Evolutionary conservation across 2,888 invertebrate species (phyloP), one percentile per base, ranked within the genome.

Genomic region (Ethmia dodecea): DNA sequence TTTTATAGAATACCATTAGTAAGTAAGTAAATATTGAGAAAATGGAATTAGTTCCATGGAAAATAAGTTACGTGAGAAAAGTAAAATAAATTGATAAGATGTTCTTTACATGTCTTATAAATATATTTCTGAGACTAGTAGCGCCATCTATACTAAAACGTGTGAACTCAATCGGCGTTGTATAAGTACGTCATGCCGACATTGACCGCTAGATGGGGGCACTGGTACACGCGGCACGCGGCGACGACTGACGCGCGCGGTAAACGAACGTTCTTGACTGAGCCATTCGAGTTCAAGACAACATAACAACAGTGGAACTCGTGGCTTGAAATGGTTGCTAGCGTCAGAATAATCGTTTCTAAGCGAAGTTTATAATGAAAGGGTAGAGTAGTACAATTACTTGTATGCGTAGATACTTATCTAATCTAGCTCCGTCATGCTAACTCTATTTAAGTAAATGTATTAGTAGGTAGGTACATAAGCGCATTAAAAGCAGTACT

Each of bases 211-310:
- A 84, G 86, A 71, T 81, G 84, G 84, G 68, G 71, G 66, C 67
- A 80, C 63, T 71, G 48, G 74, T 73, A 68, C 73, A 66, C 52
- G 59, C 55, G 53, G 45, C 55, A 51, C 60, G 60, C 75, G 73
- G 59, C 55, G 54, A 45, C 55, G 52, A 60, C 60, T 76, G 73
- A 73, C 72, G 74, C 60, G 55, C 62, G 69, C 79, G 84, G 84
- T 86, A 78, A 84, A 86, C 68, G 86, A 86, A 86, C 84, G 86
- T 83, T 79, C 86, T 84, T 84, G 84, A 86, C 84, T 83, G 78
- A 63, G 60, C 63, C 42, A 59, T 59, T 59, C 58, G 79, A 77
- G 83, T 84, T 83, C 83, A 74, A 54, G 56, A 54, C 59, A 66
- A 67, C 67, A 67, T 59, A 63, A 70, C 62, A 67, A 26, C 60